Conservation (phyloP, 2,888 invertebrate genomes). For the Lacanobia oleracea region DNA sequence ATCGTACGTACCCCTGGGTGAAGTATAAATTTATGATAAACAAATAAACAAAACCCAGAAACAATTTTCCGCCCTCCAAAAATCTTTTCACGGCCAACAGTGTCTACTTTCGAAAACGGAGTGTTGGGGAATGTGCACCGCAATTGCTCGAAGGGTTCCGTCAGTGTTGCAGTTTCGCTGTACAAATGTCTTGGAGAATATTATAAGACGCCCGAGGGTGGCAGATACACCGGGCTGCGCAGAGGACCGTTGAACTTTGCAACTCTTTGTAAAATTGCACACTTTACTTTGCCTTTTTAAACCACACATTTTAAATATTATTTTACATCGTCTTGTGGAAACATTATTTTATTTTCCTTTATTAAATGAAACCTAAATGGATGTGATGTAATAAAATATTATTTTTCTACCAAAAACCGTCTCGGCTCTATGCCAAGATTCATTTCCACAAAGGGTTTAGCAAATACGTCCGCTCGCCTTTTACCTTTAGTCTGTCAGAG, state of each 20-base stretch:
- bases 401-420: slow-evolving; percentile 18
- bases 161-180: slow-evolving; percentile 55
- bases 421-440: slow-evolving; percentile 52
- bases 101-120: slow-evolving; percentile 44
- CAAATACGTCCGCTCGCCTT: slow-evolving; percentile 30
- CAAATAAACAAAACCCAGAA: slow-evolving; percentile 44
- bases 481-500: slow-evolving; percentile 32
- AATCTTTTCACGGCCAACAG: slow-evolving; percentile 46
- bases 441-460: slow-evolving; percentile 41
- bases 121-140: slow-evolving; percentile 54
- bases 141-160: slow-evolving; percentile 59
- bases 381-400: slow-evolving; percentile 28
- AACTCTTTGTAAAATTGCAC: slow-evolving; percentile 67
- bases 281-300: slow-evolving; percentile 50
- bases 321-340: slow-evolving; percentile 30
- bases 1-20: too few species aligned
- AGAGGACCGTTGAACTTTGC: slow-evolving; percentile 64
- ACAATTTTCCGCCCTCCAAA: slow-evolving; percentile 36
- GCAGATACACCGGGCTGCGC: slow-evolving; percentile 43
- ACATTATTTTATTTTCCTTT: slow-evolving; percentile 23
- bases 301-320: slow-evolving; percentile 44
- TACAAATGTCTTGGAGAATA: slow-evolving; percentile 63
- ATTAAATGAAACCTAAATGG: slow-evolving; percentile 25
- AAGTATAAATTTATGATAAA: slow-evolving; percentile 19
- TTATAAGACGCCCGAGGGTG: slow-evolving; percentile 63